Evolutionary conservation across 2,113 vertebrate species (phyloP).

Genomic region (Chauna torquata): DNA sequence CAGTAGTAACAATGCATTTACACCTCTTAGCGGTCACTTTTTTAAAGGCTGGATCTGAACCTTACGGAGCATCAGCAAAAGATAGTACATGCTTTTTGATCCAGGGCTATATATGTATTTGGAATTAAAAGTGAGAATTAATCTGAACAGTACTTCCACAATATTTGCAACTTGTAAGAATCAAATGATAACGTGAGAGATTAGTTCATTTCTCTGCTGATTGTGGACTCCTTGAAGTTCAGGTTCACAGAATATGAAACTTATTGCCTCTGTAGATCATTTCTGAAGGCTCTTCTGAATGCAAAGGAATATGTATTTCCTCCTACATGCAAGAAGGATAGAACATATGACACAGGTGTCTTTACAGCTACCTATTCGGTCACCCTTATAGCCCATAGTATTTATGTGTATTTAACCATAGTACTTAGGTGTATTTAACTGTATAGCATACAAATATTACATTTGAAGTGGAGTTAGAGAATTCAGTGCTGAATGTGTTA

Average conservation of each 20-base stretch:
- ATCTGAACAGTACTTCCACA: too few species aligned
- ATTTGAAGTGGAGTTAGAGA: background rate
- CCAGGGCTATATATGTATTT: background rate
- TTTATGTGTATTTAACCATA: background rate
- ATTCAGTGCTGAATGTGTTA: background rate
- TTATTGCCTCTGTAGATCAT: background rate
- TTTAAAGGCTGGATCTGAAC: background rate
- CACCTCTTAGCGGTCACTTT: background rate
- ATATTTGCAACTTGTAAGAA: too few species aligned
- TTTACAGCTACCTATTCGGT: background rate
- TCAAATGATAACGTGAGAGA: background rate
- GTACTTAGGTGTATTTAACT: background rate
- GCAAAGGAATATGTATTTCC: background rate
- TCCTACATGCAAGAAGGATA: background rate
- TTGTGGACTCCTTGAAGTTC: background rate
- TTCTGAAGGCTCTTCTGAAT: background rate
- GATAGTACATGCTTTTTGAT: background rate
- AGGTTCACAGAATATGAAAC: background rate
- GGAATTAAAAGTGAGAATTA: background rate
- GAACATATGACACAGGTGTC: background rate
- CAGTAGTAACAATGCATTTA: background rate
- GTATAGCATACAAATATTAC: background rate
- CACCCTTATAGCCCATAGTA: background rate
- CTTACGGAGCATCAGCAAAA: background rate
- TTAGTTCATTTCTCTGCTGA: background rate